Percentiles rank a stretch among this genome's conserved stretches.
phyloP scores from a whole-genome alignment of 2,888 invertebrate genomes.

The Tortricodes alternella region DNA sequence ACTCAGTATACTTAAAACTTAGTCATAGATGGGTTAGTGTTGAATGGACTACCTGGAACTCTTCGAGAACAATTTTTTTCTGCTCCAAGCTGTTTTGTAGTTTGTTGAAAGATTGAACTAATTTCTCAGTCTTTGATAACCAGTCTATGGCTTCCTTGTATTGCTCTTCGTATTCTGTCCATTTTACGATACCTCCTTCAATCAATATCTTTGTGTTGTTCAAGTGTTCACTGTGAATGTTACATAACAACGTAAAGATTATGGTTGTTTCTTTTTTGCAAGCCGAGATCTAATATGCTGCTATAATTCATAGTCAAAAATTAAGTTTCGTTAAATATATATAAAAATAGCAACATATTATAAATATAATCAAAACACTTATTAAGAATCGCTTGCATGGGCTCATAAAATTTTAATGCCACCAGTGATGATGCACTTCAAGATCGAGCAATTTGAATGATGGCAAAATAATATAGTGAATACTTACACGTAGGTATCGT shows the following conservation, averaged over 20 bases:
- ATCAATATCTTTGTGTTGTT: constrained; percentile 90
- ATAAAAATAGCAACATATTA: no score
- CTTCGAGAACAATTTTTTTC: constrained; percentile 94
- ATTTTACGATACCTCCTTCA: constrained; percentile 94
- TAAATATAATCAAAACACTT: no score
- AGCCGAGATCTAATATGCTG: no score
- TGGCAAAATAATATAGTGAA: not conserved
- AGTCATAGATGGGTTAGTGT: not conserved
- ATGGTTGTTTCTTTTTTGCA: not conserved
- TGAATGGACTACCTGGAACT: constrained; percentile 85
- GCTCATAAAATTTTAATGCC: no score
- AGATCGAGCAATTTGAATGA: not conserved
- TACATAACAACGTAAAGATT: not conserved
- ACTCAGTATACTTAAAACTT: no score
- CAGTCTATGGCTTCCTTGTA: constrained; percentile 94
- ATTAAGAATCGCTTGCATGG: no score
- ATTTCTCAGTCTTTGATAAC: constrained; percentile 93
- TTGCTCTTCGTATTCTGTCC: constrained; percentile 97
- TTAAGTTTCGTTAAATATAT: no score
- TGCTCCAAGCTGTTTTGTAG: constrained; percentile 94
- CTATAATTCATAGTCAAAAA: no score
- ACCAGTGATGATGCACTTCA: no score
- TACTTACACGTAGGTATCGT: constrained; percentile 90
- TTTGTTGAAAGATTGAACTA: constrained; percentile 95
- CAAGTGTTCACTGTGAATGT: constrained; percentile 86